Evolutionary conservation across 37 sponge, comb jelly and placozoan genomes (phyloP).

Genomic region (Halisarca cf. caerulea): DNA sequence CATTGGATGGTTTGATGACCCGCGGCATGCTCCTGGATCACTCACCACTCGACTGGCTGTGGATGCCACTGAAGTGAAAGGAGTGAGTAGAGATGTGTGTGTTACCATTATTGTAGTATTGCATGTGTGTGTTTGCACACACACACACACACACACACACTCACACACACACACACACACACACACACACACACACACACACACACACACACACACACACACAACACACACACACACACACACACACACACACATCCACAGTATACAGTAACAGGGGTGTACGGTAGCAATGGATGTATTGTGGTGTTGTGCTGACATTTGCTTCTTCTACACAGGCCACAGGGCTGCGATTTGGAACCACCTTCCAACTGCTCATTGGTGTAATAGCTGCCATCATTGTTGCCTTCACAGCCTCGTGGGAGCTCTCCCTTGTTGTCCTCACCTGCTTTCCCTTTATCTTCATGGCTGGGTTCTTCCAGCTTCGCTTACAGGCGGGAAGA

Average conservation of each 20-base stretch:
- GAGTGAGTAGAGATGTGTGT: slow-evolving; percentile 65
- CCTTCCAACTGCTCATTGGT: slow-evolving; percentile 55
- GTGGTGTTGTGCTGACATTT: too few relatives aligned
- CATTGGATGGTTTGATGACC: slow-evolving; percentile 82
- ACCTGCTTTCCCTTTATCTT: slow-evolving; percentile 57
- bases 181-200: too few relatives aligned
- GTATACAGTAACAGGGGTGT: too few relatives aligned
- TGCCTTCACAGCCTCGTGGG: slow-evolving; percentile 75
- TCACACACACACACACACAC: too few relatives aligned
- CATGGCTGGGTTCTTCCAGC: slow-evolving; percentile 58
- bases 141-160: too few relatives aligned
- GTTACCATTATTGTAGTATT: not conserved
- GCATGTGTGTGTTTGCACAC: not conserved
- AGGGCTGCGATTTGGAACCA: slow-evolving; percentile 63
- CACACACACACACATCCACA: too few relatives aligned
- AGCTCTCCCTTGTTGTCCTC: slow-evolving; percentile 74
- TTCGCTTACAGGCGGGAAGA: slow-evolving; percentile 48
- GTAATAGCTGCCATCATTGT: slow-evolving; percentile 70
- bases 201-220: too few relatives aligned
- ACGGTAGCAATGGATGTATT: too few relatives aligned
- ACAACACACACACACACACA: too few relatives aligned
- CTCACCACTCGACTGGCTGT: slow-evolving; percentile 80
- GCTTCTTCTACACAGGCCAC: slow-evolving; percentile 54
- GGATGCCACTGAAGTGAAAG: slow-evolving; percentile 91
- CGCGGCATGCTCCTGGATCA: slow-evolving; percentile 69